A percentile compares a stretch with the other conserved stretches of the same genome.
Conservation (phyloP, 2,888 invertebrate species). For the Tipula vernalis region DNA sequence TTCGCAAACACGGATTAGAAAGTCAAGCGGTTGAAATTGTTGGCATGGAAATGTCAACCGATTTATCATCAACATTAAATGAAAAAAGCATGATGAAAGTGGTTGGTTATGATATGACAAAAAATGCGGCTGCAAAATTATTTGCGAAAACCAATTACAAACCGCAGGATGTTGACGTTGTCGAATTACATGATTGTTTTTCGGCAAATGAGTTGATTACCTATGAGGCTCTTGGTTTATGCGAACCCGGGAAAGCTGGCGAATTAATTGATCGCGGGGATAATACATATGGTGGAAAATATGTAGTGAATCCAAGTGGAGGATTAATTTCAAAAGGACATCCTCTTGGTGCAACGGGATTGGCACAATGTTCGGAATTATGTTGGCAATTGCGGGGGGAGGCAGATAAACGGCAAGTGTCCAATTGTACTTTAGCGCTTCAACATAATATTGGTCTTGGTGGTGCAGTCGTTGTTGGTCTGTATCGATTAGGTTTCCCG, state of each 20-base stretch:
- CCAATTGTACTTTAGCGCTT: constrained; percentile 66
- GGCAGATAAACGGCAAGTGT: constrained; percentile 59
- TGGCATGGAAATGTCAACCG: constrained; percentile 95
- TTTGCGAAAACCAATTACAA: constrained; percentile 61
- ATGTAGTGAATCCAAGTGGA: constrained; percentile 96
- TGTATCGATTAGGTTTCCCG: constrained; percentile 75
- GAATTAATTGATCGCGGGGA: constrained; percentile 86
- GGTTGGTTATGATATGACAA: constrained; percentile 90
- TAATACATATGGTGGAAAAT: constrained; percentile 94
- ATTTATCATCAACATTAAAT: constrained; percentile 70
- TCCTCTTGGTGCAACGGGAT: constrained; percentile 90
- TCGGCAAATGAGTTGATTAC: constrained; percentile 94
- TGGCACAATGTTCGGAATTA: constrained; percentile 83
- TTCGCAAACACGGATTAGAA: constrained; percentile 53
- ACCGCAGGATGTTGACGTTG: constrained; percentile 77
- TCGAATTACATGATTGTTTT: constrained; percentile 97
- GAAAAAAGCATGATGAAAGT: constrained; percentile 36
- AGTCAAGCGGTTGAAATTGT: constrained; percentile 88
- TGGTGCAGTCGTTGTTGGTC: constrained; percentile 83
- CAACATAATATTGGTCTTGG: constrained; percentile 97
- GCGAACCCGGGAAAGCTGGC: constrained; percentile 79
- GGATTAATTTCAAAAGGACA: constrained; percentile 99
- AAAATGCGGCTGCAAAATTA: constrained; percentile 60
- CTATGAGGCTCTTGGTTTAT: constrained; percentile 91
- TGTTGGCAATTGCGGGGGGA: constrained; percentile 68